Evolutionary conservation across 2,888 invertebrate species (phyloP).

Genomic region (Amphipyra berbera): DNA sequence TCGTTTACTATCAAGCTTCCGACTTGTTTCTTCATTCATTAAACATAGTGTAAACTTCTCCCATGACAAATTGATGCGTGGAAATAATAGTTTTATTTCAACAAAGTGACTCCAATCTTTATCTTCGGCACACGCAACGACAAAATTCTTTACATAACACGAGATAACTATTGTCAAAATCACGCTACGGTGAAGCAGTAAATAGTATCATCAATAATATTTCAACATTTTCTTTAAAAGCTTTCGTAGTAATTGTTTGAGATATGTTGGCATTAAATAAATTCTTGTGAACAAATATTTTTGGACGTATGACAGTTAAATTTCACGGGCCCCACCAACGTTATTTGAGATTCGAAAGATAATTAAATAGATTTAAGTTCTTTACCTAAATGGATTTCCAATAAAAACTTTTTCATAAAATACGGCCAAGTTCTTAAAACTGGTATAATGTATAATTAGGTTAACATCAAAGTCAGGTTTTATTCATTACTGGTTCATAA

Average conservation of each 20-base stretch:
- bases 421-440: too few relatives aligned
- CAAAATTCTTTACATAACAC: slow-evolving; percentile 30
- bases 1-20: too few relatives aligned
- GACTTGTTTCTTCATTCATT: slow-evolving; percentile 17
- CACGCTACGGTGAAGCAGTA: slow-evolving; percentile 6
- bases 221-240: too few relatives aligned
- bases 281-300: too few relatives aligned
- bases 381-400: slow-evolving; percentile 8
- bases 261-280: too few relatives aligned
- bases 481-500: not conserved
- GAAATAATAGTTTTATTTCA: slow-evolving; percentile 27
- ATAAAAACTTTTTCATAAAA: slow-evolving; percentile 13
- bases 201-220: not conserved
- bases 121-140: slow-evolving; percentile 19
- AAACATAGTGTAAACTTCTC: not conserved
- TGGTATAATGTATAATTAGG: too few relatives aligned
- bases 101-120: slow-evolving; percentile 14
- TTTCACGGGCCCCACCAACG: too few relatives aligned
- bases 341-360: slow-evolving; percentile 16
- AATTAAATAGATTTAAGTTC: slow-evolving; percentile 21
- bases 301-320: too few relatives aligned
- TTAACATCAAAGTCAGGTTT: too few relatives aligned
- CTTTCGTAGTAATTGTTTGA: too few relatives aligned
- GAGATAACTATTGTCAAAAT: slow-evolving; percentile 11
- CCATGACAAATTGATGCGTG: slow-evolving; percentile 31